Conservation (phyloP, 1,140 invertebrate species). For the Rhopalosiphum padi region DNA sequence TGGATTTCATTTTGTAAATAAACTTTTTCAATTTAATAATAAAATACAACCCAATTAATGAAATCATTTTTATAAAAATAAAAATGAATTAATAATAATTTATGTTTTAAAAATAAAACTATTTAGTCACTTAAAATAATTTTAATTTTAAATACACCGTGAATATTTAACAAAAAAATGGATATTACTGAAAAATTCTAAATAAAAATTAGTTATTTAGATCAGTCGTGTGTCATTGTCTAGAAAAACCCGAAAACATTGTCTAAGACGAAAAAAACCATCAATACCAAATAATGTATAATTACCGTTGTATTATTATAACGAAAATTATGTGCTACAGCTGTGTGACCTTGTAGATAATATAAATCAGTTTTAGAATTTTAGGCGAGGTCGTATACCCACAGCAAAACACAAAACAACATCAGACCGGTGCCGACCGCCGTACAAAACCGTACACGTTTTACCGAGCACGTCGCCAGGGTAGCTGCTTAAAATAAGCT, state of each 20-base stretch:
- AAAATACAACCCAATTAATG: neutral
- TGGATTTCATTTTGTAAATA: neutral
- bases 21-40: neutral
- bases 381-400: neutral
- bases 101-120: neutral
- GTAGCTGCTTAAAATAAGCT: neutral
- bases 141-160: neutral
- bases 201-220: neutral
- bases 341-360: neutral
- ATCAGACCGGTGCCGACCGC: neutral
- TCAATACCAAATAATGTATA: neutral
- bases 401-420: neutral
- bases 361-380: neutral
- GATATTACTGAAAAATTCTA: too few relatives aligned
- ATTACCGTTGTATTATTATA: neutral
- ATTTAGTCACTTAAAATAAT: neutral
- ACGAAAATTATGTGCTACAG: neutral
- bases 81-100: neutral
- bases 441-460: too few relatives aligned
- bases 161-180: neutral
- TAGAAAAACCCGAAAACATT: neutral
- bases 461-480: neutral
- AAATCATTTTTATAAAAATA: neutral
- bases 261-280: neutral
- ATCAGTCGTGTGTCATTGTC: neutral